A percentile compares a stretch with the other conserved stretches of the same genome.
These are phyloP conservation scores for Drosophila nikananu DNA, from an alignment of 1,140 invertebrate genomes.

Conservation along the genomic window DNA sequence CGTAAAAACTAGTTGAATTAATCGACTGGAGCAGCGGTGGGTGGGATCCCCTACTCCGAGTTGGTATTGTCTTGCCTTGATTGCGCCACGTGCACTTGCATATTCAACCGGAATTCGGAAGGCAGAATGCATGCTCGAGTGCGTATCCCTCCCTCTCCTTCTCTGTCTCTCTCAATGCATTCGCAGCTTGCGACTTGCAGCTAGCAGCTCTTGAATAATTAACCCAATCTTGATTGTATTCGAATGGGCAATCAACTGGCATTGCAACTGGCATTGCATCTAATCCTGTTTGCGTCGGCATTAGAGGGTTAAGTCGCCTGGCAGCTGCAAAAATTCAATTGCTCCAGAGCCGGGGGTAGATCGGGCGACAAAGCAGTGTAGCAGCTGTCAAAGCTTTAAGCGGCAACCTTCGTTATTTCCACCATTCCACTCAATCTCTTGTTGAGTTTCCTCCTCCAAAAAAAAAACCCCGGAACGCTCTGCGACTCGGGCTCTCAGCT, in stretches of 20 bases:
- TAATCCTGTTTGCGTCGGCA: slow-evolving; percentile 41
- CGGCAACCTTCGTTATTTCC: slow-evolving; percentile 54
- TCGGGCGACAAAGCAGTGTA: slow-evolving; percentile 6
- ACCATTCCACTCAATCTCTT: slow-evolving; percentile 58
- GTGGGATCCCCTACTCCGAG: not conserved
- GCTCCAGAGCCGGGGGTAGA: slow-evolving; percentile 1
- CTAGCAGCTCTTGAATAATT: slow-evolving; percentile 40
- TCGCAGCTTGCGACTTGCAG: slow-evolving; percentile 8
- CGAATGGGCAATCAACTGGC: slow-evolving; percentile 48
- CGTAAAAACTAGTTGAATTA: slow-evolving; percentile 25
- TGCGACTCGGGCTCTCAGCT: slow-evolving; percentile 7
- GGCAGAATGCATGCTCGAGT: slow-evolving; percentile 20
- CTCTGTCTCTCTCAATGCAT: not conserved
- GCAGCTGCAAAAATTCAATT: slow-evolving; percentile 50
- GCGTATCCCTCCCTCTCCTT: not conserved
- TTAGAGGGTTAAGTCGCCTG: slow-evolving; percentile 34
- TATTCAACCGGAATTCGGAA: slow-evolving; percentile 30
- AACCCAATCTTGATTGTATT: slow-evolving; percentile 42
- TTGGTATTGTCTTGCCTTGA: slow-evolving; percentile 35
- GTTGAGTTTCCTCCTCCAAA: slow-evolving; percentile 20
- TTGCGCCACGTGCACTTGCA: slow-evolving; percentile 41
- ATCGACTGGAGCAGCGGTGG: slow-evolving; percentile 15
- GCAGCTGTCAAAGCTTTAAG: slow-evolving; percentile 62
- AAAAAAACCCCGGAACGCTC: not conserved
- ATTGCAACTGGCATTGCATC: slow-evolving; percentile 30